These are phyloP conservation scores for Burhinus bistriatus DNA, from an alignment of 2,113 vertebrate genomes.

Conservation along the genomic window DNA sequence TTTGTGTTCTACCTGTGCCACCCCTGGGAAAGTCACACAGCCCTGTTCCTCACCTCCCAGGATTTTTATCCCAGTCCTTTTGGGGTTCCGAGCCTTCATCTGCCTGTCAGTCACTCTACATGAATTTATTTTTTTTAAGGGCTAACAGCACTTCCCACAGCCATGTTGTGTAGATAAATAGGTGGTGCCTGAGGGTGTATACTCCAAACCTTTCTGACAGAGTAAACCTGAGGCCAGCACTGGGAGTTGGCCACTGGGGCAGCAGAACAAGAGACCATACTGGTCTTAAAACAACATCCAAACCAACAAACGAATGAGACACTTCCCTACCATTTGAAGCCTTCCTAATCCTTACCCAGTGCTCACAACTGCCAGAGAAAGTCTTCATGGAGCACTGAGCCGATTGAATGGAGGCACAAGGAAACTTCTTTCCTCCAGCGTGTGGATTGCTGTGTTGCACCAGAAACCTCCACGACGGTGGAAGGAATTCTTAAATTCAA, in stretches of 20 bases:
- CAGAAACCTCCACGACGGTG: rapidly evolving
- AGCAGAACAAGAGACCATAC: background rate
- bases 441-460: background rate
- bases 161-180: background rate
- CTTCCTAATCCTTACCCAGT: background rate
- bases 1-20: background rate
- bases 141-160: slow-evolving; percentile 22
- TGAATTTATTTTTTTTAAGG: background rate
- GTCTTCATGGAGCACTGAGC: background rate
- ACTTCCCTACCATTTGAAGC: background rate
- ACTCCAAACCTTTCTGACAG: background rate
- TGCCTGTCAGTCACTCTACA: background rate
- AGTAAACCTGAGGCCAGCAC: background rate
- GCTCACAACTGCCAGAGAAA: background rate
- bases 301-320: background rate
- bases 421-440: background rate
- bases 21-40: background rate
- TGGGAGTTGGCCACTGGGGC: background rate
- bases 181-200: background rate
- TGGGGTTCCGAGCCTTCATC: background rate
- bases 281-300: slow-evolving; percentile 18
- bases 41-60: background rate
- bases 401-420: background rate
- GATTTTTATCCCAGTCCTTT: background rate
- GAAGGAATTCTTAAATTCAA: background rate